phyloP scores from a whole-genome alignment of 2,797 vertebrate species.

The Gymnodraco acuticeps region DNA sequence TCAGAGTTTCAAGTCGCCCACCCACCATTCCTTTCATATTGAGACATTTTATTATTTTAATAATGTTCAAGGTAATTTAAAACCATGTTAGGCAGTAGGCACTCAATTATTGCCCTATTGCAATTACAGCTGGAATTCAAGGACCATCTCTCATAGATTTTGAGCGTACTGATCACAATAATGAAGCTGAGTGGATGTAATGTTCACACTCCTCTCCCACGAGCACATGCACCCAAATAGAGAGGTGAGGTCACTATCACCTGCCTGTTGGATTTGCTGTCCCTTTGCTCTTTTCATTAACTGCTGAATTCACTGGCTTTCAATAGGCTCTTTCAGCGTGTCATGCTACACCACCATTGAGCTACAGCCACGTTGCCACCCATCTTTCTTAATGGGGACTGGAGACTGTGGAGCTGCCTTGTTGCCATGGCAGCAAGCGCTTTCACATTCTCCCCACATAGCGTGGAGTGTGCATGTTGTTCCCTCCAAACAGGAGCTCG shows the following conservation, averaged over 20 bases:
- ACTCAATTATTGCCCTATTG: conserved; percentile 15
- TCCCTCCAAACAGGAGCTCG: conserved; percentile 65
- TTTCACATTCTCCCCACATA: conserved; percentile 86
- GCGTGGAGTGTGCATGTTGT: conserved; percentile 71
- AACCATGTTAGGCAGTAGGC: not conserved
- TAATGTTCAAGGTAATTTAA: conserved; percentile 52
- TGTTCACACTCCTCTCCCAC: conserved; percentile 15
- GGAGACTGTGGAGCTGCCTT: conserved; percentile 83
- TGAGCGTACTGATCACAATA: conserved; percentile 10
- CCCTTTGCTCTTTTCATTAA: conserved; percentile 72
- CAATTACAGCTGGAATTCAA: conserved; percentile 21
- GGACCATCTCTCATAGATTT: conserved; percentile 5
- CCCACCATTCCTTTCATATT: conserved; percentile 6
- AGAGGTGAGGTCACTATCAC: conserved; percentile 61
- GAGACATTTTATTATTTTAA: conserved; percentile 3
- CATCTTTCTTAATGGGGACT: conserved; percentile 83
- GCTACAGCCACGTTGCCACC: conserved; percentile 75
- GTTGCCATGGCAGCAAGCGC: conserved; percentile 87
- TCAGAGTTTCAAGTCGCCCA: not conserved
- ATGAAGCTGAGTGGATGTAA: conserved; percentile 20
- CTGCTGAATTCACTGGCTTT: conserved; percentile 73
- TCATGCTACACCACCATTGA: conserved; percentile 80
- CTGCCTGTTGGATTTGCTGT: conserved; percentile 61
- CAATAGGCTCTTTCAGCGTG: conserved; percentile 81
- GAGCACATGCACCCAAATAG: conserved; percentile 4